Evolutionary conservation across 1,140 invertebrate genomes (phyloP), one percentile per base, ranked within the genome.

Genomic region (Trichonephila clavipes): DNA sequence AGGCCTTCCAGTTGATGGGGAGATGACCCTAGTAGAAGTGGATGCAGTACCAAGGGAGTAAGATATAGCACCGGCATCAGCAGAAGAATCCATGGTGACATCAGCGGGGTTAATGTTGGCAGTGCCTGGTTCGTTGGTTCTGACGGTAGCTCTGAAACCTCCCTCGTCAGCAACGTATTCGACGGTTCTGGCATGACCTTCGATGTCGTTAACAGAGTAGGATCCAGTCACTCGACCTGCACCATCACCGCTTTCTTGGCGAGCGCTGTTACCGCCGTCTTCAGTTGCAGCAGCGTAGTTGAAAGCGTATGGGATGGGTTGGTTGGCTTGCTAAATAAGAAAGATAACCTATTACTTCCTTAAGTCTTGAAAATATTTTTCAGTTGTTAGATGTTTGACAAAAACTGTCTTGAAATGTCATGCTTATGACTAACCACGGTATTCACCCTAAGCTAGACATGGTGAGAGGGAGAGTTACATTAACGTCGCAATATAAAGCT

Each of bases 101-200:
- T 90, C 88, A 51, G 88, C 94, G n/a, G 81, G 81, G 81, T 94
- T 90, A 40, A 82, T n/a, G 59, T 87, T 69, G 86, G 90, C 88
- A 28, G 90, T 86, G 5, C 94, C 94, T 8, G 89, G 89, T 77
- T 94, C 94, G 85, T 94, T 94, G 62, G 94, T 87, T 21, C 92
- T 91, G 19, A 95, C 94, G 40, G 94, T 94, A 21, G 95, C 95
- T 77, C 95, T 59, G 92, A 95, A 95, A 18, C 95, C 95, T 51
- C 90, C 62, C 24, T 95, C 95, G 82, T 95, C 95, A n/a, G 95
- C 95, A 5, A 95, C 88, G 94, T 95, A 95, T 4, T 95, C 95
- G 51, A 95, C 95, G 34, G 95, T 93, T 19, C 95, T 94, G 19
- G 90, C 91, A 4, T 91, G 92, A 0, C 95, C 95, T 72, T 95